Percentiles rank a stretch among this genome's conserved stretches.
phyloP scores from a whole-genome alignment of 2,888 invertebrate genomes.

The Belgica antarctica region DNA sequence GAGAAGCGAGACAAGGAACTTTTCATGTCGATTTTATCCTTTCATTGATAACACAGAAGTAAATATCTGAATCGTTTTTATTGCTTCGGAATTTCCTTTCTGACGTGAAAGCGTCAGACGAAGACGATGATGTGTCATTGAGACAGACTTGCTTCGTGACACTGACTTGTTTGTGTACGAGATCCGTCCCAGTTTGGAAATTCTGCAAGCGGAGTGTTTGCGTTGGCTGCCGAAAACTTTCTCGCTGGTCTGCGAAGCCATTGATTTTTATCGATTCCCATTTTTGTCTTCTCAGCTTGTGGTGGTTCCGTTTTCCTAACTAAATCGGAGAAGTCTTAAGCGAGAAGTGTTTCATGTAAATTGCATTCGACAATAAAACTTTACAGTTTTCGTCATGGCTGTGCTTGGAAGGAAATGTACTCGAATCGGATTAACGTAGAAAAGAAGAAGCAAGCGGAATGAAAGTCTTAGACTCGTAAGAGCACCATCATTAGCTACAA shows the following conservation, averaged over 20 bases:
- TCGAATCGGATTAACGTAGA: slow-evolving; percentile 20
- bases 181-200: too few species aligned
- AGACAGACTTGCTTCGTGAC: slow-evolving; percentile 25
- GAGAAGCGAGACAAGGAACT: not conserved
- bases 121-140: slow-evolving; percentile 33
- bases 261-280: slow-evolving; percentile 34
- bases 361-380: slow-evolving; percentile 24
- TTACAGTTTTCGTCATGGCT: not conserved
- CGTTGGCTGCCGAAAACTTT: too few species aligned
- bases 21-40: not conserved
- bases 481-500: slow-evolving; percentile 26
- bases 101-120: not conserved
- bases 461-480: slow-evolving; percentile 1
- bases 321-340: too few species aligned
- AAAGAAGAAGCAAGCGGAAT: not conserved
- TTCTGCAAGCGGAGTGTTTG: too few species aligned
- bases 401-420: not conserved
- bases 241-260: too few species aligned
- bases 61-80: not conserved
- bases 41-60: not conserved
- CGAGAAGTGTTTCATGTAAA: slow-evolving; percentile 18
- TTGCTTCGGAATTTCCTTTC: not conserved
- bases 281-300: not conserved
- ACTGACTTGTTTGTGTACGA: too few species aligned
- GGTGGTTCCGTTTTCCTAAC: too few species aligned